These are phyloP conservation scores for Thereuonema tuberculata DNA, from an alignment of 1,140 invertebrate genomes.

Conservation along the genomic window DNA sequence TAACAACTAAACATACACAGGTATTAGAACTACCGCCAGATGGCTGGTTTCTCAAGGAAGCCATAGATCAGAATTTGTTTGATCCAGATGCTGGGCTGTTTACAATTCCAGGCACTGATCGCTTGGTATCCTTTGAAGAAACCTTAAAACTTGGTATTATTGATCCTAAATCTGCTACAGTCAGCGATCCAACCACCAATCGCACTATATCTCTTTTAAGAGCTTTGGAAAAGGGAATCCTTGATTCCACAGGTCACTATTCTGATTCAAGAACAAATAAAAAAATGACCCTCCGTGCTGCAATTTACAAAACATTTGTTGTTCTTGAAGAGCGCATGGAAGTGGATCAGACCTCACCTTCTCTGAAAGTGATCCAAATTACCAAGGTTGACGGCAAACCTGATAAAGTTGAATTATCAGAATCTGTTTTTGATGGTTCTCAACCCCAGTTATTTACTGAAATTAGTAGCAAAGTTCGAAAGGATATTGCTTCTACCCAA, in stretches of 20 bases:
- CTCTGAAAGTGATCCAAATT: slow-evolving; percentile 37
- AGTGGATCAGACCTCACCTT: slow-evolving; percentile 30
- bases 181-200: slow-evolving; percentile 55
- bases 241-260: slow-evolving; percentile 44
- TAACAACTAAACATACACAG: slow-evolving; percentile 9
- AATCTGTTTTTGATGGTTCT: neutral
- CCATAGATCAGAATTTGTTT: slow-evolving; percentile 58
- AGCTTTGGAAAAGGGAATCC: slow-evolving; percentile 58
- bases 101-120: slow-evolving; percentile 70
- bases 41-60: slow-evolving; percentile 62
- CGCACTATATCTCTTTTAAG: slow-evolving; percentile 53
- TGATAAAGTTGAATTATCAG: slow-evolving; percentile 48
- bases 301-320: slow-evolving; percentile 52
- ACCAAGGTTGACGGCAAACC: slow-evolving; percentile 46
- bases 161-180: slow-evolving; percentile 58
- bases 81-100: slow-evolving; percentile 68
- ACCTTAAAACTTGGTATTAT: slow-evolving; percentile 73
- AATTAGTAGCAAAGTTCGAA: slow-evolving; percentile 10
- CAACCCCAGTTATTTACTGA: slow-evolving; percentile 3
- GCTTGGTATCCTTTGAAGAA: slow-evolving; percentile 70
- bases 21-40: slow-evolving; percentile 51
- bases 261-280: slow-evolving; percentile 23
- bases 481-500: slow-evolving; percentile 40
- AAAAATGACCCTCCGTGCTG: slow-evolving; percentile 57
- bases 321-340: slow-evolving; percentile 33